Percentiles rank a stretch among this genome's conserved stretches.
phyloP scores from a whole-genome alignment of 2,888 invertebrate species.

The Rhamphomyia laevipes region DNA sequence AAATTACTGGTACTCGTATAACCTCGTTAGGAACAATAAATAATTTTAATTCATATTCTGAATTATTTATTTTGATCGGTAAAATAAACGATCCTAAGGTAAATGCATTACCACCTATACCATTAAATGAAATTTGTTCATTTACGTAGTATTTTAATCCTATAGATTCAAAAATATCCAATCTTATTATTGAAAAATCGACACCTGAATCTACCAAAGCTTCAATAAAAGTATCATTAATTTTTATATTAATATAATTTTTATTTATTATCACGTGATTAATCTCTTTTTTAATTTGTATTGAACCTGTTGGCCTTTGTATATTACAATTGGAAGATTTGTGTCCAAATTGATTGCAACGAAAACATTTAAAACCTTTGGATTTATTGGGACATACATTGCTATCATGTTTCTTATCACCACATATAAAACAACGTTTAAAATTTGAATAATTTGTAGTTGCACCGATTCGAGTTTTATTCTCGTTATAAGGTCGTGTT shows the following conservation, averaged over 20 bases:
- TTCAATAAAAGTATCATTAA: too few relatives aligned
- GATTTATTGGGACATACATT: constrained; percentile 4
- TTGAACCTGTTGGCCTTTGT: too few relatives aligned
- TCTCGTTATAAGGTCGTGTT: background rate
- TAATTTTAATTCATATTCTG: constrained; percentile 1
- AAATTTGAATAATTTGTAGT: background rate
- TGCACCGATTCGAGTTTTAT: too few relatives aligned
- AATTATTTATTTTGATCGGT: background rate
- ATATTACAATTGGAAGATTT: too few relatives aligned
- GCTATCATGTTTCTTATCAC: background rate
- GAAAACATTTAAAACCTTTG: too few relatives aligned
- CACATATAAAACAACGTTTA: constrained; percentile 5
- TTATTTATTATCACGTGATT: too few relatives aligned
- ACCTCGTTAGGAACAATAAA: constrained; percentile 4
- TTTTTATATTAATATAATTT: too few relatives aligned
- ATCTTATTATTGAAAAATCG: constrained; percentile 6
- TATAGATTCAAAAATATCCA: constrained; percentile 1
- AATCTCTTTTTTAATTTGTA: too few relatives aligned
- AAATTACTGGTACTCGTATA: constrained; percentile 4
- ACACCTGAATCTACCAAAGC: too few relatives aligned
- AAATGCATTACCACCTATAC: background rate
- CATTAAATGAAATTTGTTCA: constrained; percentile 2
- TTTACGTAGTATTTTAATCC: background rate
- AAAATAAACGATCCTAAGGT: background rate
- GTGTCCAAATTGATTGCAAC: too few relatives aligned